Base-by-base conservation (phyloP, 2,113 vertebrate species). In the Callaeas wilsoni region DNA sequence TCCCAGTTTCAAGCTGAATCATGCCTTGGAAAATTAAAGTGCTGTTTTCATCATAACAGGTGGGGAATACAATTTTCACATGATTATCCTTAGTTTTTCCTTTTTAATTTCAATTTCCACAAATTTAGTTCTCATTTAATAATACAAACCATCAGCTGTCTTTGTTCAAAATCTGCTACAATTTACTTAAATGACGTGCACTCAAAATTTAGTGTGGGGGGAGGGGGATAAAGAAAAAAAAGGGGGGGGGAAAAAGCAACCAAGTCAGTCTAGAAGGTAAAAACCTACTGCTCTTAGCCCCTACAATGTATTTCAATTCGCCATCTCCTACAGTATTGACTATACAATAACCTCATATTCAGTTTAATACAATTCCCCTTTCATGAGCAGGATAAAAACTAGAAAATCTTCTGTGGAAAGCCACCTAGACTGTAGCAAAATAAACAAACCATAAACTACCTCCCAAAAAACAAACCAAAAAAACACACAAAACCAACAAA, bases 201-300 rank as follows among this genome's bases (percentile, higher is more conserved):
- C 9, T 30, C 37, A 49, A 80, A 82, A 55, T 14, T 52, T 27
- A 17, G 39, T 4, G 12, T 12, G 4, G 6, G 4, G 10, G 0
- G 6, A 11, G 3, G n/a, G 8, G 12, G 17, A 27, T 2, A 13
- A 39, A 33, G 4, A 23, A 22, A 10, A 39, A 14, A 30, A 22
- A 32, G 4, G 5, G 4, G 16, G 9, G 6, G 9, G 8, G 29
- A 9, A 2, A 6, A 25, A 32, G n/a, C 30, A 1, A 1, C 21
- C 37, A 12, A 35, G 17, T 16, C 32, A 33, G 26, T 18, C 29
- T 30, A 53, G 15, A 87, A 78, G 19, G 27, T 35, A 52, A 69
- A 89, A 87, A 4, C 5, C 4, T 39, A 44, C 26, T 10, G 16
- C 35, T 70, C 20, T 21, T 26, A 71, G 30, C 13, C 74, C 74